Percentiles rank a stretch among this genome's conserved stretches.
Conservation (phyloP, 2,797 vertebrate species). For the Tarsius wallacei region DNA sequence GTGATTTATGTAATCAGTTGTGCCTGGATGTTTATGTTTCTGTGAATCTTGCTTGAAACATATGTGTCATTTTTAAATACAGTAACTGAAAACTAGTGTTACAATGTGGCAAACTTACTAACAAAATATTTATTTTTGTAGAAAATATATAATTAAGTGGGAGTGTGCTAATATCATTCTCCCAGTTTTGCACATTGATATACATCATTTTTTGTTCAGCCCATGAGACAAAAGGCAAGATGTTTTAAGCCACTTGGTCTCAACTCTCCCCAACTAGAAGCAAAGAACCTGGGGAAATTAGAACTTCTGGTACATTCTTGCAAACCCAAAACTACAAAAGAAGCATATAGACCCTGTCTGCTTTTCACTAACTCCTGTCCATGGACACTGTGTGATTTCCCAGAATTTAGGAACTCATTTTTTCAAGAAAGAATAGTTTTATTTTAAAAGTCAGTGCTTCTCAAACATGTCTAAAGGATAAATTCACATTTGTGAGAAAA, state of each 20-base stretch:
- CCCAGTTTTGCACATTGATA: background rate
- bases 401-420: background rate
- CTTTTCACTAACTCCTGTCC: background rate
- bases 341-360: background rate
- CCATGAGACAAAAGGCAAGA: background rate
- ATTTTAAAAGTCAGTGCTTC: background rate
- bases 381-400: background rate
- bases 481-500: slow-evolving; percentile 35
- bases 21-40: background rate
- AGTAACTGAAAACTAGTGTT: slow-evolving; percentile 5
- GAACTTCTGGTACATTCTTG: background rate
- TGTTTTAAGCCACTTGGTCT: background rate
- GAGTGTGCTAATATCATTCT: background rate
- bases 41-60: background rate
- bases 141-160: background rate
- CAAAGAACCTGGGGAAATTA: background rate
- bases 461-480: slow-evolving; percentile 26
- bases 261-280: background rate
- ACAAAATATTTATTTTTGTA: background rate
- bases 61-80: background rate
- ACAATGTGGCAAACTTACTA: background rate
- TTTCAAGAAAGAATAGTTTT: slow-evolving; percentile 7
- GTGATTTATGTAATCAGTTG: background rate
- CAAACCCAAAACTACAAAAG: background rate
- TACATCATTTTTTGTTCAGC: background rate